A percentile compares a stretch with the other conserved stretches of the same genome.
These are phyloP conservation scores for Thecocarcelia acutangulata DNA, from an alignment of 2,888 invertebrate genomes.

Conservation along the genomic window DNA sequence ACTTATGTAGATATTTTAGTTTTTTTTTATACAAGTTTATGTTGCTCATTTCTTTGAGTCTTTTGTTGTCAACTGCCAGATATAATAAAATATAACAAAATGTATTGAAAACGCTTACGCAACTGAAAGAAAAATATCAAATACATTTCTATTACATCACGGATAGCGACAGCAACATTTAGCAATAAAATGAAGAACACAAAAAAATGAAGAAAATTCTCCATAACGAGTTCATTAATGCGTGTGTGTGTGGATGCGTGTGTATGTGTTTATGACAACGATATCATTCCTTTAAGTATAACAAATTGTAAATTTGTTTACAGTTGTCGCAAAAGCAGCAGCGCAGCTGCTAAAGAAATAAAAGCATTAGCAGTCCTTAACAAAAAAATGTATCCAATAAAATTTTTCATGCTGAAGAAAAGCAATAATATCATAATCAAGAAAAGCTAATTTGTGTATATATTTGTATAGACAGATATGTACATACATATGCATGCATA, in stretches of 20 bases:
- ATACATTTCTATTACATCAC: slow-evolving; percentile 65
- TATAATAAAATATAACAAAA: slow-evolving; percentile 72
- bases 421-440: slow-evolving; percentile 18
- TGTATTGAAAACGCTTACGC: slow-evolving; percentile 73
- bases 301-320: slow-evolving; percentile 66
- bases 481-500: not conserved
- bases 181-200: slow-evolving; percentile 1
- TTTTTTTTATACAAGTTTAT: slow-evolving; percentile 43
- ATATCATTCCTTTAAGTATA: slow-evolving; percentile 52
- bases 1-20: not conserved
- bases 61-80: slow-evolving; percentile 72
- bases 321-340: slow-evolving; percentile 53
- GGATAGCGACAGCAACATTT: slow-evolving; percentile 52
- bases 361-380: slow-evolving; percentile 19
- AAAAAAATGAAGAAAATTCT: slow-evolving; percentile 37
- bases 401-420: slow-evolving; percentile 4
- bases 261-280: slow-evolving; percentile 27
- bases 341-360: not conserved
- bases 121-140: slow-evolving; percentile 67
- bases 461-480: not conserved
- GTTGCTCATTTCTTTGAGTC: slow-evolving; percentile 62
- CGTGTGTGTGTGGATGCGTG: not conserved
- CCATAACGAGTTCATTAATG: slow-evolving; percentile 14
- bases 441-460: not conserved
- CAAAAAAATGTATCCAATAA: not conserved